phyloP scores from a whole-genome alignment of 2,888 invertebrate species.

The Adela reaumurella region DNA sequence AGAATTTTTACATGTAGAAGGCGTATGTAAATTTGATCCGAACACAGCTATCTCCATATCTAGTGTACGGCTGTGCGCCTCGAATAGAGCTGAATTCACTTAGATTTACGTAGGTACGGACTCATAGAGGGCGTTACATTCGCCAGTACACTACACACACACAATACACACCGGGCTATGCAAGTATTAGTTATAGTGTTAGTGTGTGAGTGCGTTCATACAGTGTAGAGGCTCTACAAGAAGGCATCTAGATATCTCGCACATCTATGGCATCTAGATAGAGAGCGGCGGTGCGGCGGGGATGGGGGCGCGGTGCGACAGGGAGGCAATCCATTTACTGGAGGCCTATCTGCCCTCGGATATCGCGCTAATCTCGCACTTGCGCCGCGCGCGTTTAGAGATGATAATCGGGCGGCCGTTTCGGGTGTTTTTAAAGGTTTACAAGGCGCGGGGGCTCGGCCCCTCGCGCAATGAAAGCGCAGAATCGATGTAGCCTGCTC shows the following conservation, averaged over 20 bases:
- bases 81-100: not conserved
- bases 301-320: too few species aligned
- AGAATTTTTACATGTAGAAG: slow-evolving; percentile 13
- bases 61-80: not conserved
- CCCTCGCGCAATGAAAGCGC: slow-evolving; percentile 52
- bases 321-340: slow-evolving; percentile 55
- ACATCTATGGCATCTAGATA: slow-evolving; percentile 56
- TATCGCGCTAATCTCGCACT: slow-evolving; percentile 29
- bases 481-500: slow-evolving; percentile 58
- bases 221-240: too few species aligned
- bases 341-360: slow-evolving; percentile 31
- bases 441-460: slow-evolving; percentile 34
- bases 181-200: too few species aligned
- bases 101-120: not conserved
- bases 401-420: slow-evolving; percentile 49
- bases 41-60: not conserved
- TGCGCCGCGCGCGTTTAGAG: slow-evolving; percentile 32
- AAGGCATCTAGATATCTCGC: slow-evolving; percentile 14
- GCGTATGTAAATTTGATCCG: not conserved
- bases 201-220: too few species aligned
- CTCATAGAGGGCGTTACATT: not conserved
- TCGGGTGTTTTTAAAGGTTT: slow-evolving; percentile 53
- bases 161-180: not conserved
- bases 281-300: not conserved
- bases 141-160: not conserved